Base-by-base conservation (phyloP, 1,140 invertebrate genomes). In the Cherax quadricarinatus region DNA sequence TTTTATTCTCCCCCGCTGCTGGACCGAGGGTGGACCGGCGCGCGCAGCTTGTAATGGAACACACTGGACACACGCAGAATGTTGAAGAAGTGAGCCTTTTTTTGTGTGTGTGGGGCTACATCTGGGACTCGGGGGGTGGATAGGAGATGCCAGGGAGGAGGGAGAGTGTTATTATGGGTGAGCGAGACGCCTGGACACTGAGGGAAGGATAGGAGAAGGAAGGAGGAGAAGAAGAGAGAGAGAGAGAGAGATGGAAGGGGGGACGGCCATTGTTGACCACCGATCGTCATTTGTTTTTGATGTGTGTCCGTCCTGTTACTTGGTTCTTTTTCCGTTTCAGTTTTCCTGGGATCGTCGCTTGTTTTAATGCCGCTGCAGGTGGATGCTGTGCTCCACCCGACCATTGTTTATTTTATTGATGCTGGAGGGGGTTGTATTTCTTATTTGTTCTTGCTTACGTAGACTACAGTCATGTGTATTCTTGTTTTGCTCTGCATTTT, bases 1-100 rank as follows among this genome's bases (percentile, higher is more conserved):
- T 91, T 91, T 91, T 91, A 91, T 86, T 91, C 79, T 75, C 89
- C 84, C 51, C 88, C 81, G 80, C 81, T 79, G 89, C 82, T 66
- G 84, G 89, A 62, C 89, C 30, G 53, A 57, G 7, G 83, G 79
- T 24, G 66, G 75, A 70, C 24, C 51, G 78, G 89, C 89, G 89
- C 84, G 89, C 89, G 89, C 89, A 86, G 60, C 79, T 81, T 82
- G 87, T 89, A 89, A 89, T 89, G 87, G 87, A 89, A 89, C 87
- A 80, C 86, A 66, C 87, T 57, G 79, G 30, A 66, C 87, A 80
- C 87, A 30, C 75, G 24, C 79, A 89, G 87, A 89, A 89, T 89
- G 75, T 82, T 89, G 75, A 89, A 89, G 87, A 89, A 87, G 85
- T 89, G 87, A 48, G 66, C 80, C 16, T 73, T 87, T 87, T 78